Conservation (phyloP, 23 tunicate species). For the Styela clava region DNA sequence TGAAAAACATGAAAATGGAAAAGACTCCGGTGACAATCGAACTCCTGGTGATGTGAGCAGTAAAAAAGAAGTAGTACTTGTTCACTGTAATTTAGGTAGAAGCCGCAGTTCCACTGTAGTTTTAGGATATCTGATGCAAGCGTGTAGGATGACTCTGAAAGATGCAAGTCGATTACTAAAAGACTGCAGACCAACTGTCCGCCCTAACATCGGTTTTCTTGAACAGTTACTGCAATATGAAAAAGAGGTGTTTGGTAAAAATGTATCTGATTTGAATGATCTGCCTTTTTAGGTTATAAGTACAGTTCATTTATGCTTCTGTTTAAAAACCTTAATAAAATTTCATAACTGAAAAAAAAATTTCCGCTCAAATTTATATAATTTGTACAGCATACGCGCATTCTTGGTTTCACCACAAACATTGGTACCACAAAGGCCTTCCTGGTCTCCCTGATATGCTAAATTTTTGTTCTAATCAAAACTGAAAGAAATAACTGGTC, state of each 20-base stretch:
- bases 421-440: no score
- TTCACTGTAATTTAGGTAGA: slow-evolving; percentile 83
- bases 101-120: slow-evolving; percentile 84
- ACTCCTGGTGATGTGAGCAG: neutral
- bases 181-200: slow-evolving; percentile 71
- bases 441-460: no score
- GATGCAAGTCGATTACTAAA: slow-evolving; percentile 71
- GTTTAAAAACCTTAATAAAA: no score
- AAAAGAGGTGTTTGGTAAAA: slow-evolving; percentile 37
- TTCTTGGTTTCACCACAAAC: no score
- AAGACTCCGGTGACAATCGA: neutral
- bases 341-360: no score
- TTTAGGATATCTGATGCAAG: slow-evolving; percentile 64
- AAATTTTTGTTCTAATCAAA: no score
- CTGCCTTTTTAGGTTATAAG: slow-evolving; percentile 90
- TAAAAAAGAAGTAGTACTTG: slow-evolving; percentile 36
- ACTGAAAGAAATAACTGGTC: no score
- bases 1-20: neutral
- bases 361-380: no score
- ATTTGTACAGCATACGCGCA: no score
- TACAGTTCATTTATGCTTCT: no score
- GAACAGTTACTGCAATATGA: slow-evolving; percentile 70
- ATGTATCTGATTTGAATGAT: slow-evolving; percentile 44
- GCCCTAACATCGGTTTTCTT: slow-evolving; percentile 73
- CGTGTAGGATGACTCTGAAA: slow-evolving; percentile 31